Evolutionary conservation across 53 echinoderm and acorn worm species (phyloP).

Genomic region (Patiria pectinifera): DNA sequence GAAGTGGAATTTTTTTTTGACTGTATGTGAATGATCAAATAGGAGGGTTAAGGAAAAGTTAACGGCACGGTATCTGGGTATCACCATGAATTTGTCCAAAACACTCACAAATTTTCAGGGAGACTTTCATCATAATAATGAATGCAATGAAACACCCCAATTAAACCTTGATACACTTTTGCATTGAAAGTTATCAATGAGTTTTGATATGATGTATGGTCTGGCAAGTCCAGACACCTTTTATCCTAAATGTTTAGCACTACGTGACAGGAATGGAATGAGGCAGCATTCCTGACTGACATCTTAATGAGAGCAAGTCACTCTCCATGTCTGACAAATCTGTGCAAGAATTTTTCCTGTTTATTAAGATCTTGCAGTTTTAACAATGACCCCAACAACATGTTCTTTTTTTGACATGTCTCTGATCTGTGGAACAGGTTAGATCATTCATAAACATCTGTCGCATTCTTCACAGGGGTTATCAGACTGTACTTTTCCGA

Average conservation of each 20-base stretch:
- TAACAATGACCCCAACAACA: not conserved
- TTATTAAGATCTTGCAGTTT: not conserved
- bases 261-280: not conserved
- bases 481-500: not conserved
- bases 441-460: not conserved
- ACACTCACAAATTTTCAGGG: too few relatives aligned
- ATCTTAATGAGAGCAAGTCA: slow-evolving; percentile 16
- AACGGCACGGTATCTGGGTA: too few relatives aligned
- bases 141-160: too few relatives aligned
- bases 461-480: not conserved
- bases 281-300: slow-evolving; percentile 18
- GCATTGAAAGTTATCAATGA: too few relatives aligned
- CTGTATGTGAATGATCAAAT: too few relatives aligned
- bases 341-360: slow-evolving; percentile 7
- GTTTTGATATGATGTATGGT: too few relatives aligned
- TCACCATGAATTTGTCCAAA: too few relatives aligned
- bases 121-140: too few relatives aligned
- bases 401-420: not conserved
- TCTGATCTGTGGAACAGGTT: not conserved
- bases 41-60: too few relatives aligned
- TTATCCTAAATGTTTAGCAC: not conserved
- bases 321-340: slow-evolving; percentile 15
- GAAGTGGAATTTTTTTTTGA: too few relatives aligned
- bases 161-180: too few relatives aligned
- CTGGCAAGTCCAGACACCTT: too few relatives aligned